phyloP scores from a whole-genome alignment of 2,888 invertebrate genomes.

The Cyaniris semiargus region DNA sequence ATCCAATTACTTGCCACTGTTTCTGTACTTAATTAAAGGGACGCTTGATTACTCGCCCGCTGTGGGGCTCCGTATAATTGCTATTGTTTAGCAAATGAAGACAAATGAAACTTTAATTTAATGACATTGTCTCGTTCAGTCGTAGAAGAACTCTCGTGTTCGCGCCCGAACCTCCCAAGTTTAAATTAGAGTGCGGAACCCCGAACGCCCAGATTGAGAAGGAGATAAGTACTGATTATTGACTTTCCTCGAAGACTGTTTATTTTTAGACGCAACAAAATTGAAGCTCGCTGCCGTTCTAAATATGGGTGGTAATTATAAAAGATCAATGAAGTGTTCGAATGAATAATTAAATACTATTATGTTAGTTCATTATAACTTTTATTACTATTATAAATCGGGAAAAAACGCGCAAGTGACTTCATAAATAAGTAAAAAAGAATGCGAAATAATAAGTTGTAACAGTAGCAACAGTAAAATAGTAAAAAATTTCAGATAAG shows the following conservation, averaged over 20 bases:
- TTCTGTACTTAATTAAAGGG: slow-evolving; percentile 81
- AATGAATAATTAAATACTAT: not conserved
- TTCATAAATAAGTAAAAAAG: too few species aligned
- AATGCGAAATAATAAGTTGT: too few species aligned
- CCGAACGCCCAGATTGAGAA: slow-evolving; percentile 42
- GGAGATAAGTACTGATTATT: slow-evolving; percentile 35
- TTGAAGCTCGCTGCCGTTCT: not conserved
- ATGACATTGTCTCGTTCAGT: slow-evolving; percentile 78
- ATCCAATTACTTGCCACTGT: slow-evolving; percentile 81
- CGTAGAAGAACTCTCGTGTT: slow-evolving; percentile 64
- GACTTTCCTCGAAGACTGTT: slow-evolving; percentile 18
- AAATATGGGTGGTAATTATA: not conserved
- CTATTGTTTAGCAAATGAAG: slow-evolving; percentile 81
- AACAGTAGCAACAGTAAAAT: not conserved
- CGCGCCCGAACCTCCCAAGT: slow-evolving; percentile 57
- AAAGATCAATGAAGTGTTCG: not conserved
- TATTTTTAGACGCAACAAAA: slow-evolving; percentile 5
- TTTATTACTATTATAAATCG: too few species aligned
- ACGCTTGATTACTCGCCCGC: slow-evolving; percentile 81
- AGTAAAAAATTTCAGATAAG: not conserved
- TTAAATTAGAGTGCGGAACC: slow-evolving; percentile 54
- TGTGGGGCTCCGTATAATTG: slow-evolving; percentile 80
- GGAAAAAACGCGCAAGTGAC: too few species aligned
- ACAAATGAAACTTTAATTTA: slow-evolving; percentile 81
- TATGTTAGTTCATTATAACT: not conserved